These are phyloP conservation scores for Podocnemis expansa DNA, from an alignment of 2,113 vertebrate species.

Conservation along the genomic window DNA sequence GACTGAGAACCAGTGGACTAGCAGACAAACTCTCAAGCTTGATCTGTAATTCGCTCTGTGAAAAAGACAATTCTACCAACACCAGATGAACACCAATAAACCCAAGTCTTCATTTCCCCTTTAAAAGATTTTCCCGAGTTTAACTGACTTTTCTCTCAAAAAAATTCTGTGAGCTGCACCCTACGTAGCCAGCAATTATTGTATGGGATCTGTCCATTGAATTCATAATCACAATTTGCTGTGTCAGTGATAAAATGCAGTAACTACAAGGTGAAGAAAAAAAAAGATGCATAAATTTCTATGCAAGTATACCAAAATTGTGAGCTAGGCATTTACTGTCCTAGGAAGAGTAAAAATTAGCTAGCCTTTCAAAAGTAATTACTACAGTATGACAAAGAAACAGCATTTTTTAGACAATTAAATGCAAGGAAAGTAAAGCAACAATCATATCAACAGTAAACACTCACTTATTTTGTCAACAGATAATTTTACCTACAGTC, in stretches of 20 bases:
- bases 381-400: background rate
- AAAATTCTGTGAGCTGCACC: constrained; percentile 7
- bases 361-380: background rate
- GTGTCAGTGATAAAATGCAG: background rate
- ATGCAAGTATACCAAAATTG: constrained; percentile 5
- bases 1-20: too few species aligned
- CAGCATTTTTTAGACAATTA: constrained; percentile 4
- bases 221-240: background rate
- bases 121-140: background rate
- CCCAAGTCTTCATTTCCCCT: background rate
- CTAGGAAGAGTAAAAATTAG: background rate
- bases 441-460: constrained; percentile 2
- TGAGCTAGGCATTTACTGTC: background rate
- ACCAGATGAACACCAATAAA: background rate
- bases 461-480: background rate
- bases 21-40: background rate
- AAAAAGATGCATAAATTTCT: background rate
- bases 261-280: background rate
- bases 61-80: background rate
- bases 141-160: constrained; percentile 15
- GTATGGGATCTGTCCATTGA: background rate
- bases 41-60: background rate
- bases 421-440: background rate
- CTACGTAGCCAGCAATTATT: background rate
- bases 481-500: background rate